Base-by-base conservation (phyloP, 2,888 invertebrate genomes). In the Metallyticus violacea region DNA sequence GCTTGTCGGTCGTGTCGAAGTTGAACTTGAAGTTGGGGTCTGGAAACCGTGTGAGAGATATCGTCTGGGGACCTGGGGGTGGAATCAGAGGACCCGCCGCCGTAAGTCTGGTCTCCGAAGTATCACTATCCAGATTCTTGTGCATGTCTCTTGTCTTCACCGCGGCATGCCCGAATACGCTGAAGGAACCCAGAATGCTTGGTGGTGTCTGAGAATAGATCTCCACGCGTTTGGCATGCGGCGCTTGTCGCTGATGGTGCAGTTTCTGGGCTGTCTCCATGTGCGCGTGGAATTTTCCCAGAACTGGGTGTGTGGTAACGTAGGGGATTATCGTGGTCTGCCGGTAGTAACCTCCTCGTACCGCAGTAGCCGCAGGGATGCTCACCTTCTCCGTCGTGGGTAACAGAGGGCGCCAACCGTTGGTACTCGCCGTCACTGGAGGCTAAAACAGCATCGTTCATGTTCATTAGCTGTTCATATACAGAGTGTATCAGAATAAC, bases 161-260 rank as follows among this genome's bases (percentile, higher is more conserved):
- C 9, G 85, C 87, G 87, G 87, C 62, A 79, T 94, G 92, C n/a
- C 94, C 94, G 89, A 93, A 94, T 25, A 93, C 92, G 89, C 93
- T 93, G 90, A 94, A 94, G 86, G 94, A 93, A 88, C 94, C 95
- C 91, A 92, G 88, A 81, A 92, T 83, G 62, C 80, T 87, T 7
- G 88, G 88, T 6, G 88, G 87, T 22, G 88, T 85, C 7, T 85
- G 28, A 6, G 77, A 78, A 28, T 82, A 83, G 15, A 29, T 82
- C 30, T 86, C 84, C 40, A 88, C 81, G 40, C 86, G 81, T 84
- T 26, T 30, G 76, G 40, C 85, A 85, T 25, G 81, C 27, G 6
- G 81, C 85, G 9, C 79, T 40, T n/a, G 7, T 6, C 9, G 40
- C 25, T 83, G 85, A 25, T 79, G 27, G 28, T 85, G 77, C n/a